Base-by-base conservation (phyloP, 2,888 invertebrate genomes). In the Thyatira batis region DNA sequence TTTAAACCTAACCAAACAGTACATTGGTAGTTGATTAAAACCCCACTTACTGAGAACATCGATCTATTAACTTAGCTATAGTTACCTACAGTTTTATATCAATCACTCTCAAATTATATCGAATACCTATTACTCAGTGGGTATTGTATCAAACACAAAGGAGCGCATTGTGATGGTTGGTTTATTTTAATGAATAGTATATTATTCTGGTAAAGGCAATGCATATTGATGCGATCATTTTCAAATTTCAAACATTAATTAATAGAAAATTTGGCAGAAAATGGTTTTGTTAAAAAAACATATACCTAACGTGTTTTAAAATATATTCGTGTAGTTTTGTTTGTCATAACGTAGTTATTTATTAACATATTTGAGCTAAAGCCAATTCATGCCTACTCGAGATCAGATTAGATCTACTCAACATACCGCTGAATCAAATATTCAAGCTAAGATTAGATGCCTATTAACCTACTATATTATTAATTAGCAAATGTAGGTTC, bases 11-110 rank as follows among this genome's bases (percentile, higher is more conserved):
- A 64, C 61, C 60, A 72, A 63, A 57, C 63, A 66, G 60, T 71
- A 65, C 67, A 65, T 69, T 71, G 76, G 66, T 67, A 69, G 73
- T 68, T 74, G 73, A 74, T 77, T 76, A 75, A 69, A 73, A 71
- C 63, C 57, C 62, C 60, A 64, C 61, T 69, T 71, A 71, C 57
- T 39, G 39, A 8, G 17, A 39, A 39, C 39, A 39, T 39, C 30
- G 55, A 63, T 60, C 58, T 61, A 61, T 55, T 57, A 33, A 33
- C 33, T 33, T 13, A 33, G 13, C 33, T 33, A 13, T 33, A 33
- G 33, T 33, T 33, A 13, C 17, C 39, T 39, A 39, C 39, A 13
- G 39, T 17, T 39, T 39, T 39, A 39, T 17, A n/a, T 13, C 39
- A 39, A 39, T 39, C 39, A 17, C 17, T 39, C 39, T 33, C 5